Evolutionary conservation across 1,140 invertebrate genomes (phyloP), one percentile per base, ranked within the genome.

Genomic region (Drosophila mayri): DNA sequence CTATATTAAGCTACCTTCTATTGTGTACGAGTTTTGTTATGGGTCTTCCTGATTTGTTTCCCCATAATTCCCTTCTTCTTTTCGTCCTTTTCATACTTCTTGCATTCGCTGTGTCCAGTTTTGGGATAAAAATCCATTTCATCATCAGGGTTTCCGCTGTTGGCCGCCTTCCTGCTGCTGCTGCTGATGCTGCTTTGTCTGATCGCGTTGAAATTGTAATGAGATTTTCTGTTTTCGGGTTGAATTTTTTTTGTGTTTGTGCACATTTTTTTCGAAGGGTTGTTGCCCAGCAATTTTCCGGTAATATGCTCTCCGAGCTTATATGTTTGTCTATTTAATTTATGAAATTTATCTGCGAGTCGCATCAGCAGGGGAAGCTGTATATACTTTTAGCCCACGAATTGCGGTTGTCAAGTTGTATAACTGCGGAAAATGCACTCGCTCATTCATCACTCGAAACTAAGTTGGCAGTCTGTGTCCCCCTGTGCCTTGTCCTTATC

Each of bases 131-230:
- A 90, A 86, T 90, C 86, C 86, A 86, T 90, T 90, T 90, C 81
- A 86, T 90, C 86, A 90, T 58, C 82, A 60, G 81, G 81, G 86
- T 80, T 90, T 86, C 77, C 78, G 81, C 55, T 47, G 50, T 63
- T 55, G 32, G 32, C 47, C 18, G 64, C 47, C 49, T 47, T 62
- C 55, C 59, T 63, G 44, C 38, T 41, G 38, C 10, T 44, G 41
- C 3, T 43, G 43, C 58, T 49, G 25, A 43, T 55, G 66, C 63
- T 62, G 82, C 80, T 90, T 91, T 84, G 79, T 91, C 63, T 81
- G 81, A 79, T 84, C 72, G 81, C 73, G 90, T 90, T 91, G 90
- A 91, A 91, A 91, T 91, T 87, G 80, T 92, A 92, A 92, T 92
- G 90, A 91, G 90, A 90, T 92, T 92, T 88, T 67, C 71, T 55